Evolutionary conservation across 1,140 invertebrate genomes (phyloP).

Genomic region (Lepidurus apus): DNA sequence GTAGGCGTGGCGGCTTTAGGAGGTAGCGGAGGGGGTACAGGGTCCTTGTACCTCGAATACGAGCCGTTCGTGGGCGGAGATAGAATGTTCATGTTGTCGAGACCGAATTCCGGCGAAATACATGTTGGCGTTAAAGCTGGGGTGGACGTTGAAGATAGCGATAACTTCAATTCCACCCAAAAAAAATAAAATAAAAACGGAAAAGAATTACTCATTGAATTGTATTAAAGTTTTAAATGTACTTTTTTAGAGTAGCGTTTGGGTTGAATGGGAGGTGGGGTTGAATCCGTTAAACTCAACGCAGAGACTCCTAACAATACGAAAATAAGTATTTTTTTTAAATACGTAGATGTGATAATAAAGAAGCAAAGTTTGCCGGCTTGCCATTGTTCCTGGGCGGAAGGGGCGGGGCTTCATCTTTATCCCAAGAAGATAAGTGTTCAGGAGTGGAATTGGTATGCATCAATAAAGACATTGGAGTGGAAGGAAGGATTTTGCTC

Average conservation of each 20-base stretch:
- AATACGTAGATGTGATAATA: no score
- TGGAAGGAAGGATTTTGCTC: neutral
- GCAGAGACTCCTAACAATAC: constrained; percentile 7
- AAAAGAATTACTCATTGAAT: neutral
- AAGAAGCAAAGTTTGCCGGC: neutral
- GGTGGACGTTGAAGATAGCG: constrained; percentile 10
- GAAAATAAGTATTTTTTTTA: neutral
- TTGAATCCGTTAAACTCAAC: neutral
- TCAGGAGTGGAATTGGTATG: neutral
- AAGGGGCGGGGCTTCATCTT: constrained; percentile 24
- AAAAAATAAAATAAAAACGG: neutral
- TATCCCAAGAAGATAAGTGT: neutral
- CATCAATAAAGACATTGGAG: neutral
- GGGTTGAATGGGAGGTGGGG: constrained; percentile 27
- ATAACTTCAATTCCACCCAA: neutral
- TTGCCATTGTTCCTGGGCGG: neutral
- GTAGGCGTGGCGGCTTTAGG: constrained; percentile 6
- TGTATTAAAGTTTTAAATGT: neutral
- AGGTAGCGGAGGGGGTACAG: neutral
- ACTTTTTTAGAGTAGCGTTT: constrained; percentile 26
- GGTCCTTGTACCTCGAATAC: neutral
- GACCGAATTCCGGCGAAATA: neutral
- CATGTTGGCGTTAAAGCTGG: constrained; percentile 16
- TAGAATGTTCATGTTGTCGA: neutral
- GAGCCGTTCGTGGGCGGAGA: neutral